Evolutionary conservation across 1,140 invertebrate species (phyloP), one percentile per base, ranked within the genome.

Genomic region (Sinella curviseta): DNA sequence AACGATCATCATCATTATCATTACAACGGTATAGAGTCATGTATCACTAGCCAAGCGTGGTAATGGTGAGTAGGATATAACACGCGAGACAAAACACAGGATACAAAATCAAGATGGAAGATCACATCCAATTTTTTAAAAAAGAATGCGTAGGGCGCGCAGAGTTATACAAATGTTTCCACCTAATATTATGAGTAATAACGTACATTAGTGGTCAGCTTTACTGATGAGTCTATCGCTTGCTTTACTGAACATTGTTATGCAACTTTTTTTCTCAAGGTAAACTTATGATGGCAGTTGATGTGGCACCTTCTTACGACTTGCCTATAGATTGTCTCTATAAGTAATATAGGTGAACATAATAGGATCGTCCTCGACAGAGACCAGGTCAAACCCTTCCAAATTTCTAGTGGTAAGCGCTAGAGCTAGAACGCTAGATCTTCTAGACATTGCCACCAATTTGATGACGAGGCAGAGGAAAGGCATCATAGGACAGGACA

Each of bases 341-440:
- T n/a, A n/a, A 60, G 8, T 60, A 60, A 70, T 31, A 70, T 70
- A 70, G 65, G 65, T 70, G 65, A 70, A n/a, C 26, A 33, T 70
- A 70, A 31, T 31, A 70, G 8, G 65, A 70, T 70, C 31, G 65
- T 70, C 65, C 65, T 70, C 65, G 28, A 8, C 65, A 70, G 65
- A 70, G 65, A 70, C 28, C 65, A 70, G 65, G 65, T 70, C 65
- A 70, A 70, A 70, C 65, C 65, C 65, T 70, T 70, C 65, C 26
- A 70, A 70, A 70, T 70, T 30, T 70, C n/a, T 60, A 26, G 14
- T 14, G 65, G 28, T 70, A 70, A 70, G n/a, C n/a, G 31, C 31
- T 30, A 70, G 31, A 4, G 65, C 8, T 70, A 65, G 57, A 16
- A n/a, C 16, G 26, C 57, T 48, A 48, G 39, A 48, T 12, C 8